phyloP scores from a whole-genome alignment of 2,113 vertebrate genomes.

The Microtus pennsylvanicus region DNA sequence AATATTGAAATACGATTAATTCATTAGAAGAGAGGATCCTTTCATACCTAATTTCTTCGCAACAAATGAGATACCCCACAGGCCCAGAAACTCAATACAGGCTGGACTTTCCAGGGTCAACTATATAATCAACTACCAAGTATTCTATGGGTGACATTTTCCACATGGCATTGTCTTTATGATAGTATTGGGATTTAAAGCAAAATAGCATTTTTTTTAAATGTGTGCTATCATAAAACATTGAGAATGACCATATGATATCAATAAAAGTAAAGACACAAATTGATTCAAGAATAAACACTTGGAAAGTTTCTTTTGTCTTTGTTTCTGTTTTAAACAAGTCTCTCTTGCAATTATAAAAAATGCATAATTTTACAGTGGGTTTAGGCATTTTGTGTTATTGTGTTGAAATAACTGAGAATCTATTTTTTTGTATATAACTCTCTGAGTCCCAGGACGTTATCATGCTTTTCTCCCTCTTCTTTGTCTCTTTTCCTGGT shows the following conservation, averaged over 20 bases:
- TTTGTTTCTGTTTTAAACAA: neutral
- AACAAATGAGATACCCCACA: neutral
- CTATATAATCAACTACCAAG: neutral
- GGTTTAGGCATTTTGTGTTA: neutral
- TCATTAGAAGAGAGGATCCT: neutral
- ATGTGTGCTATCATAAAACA: neutral
- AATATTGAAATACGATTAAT: neutral
- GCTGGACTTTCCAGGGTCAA: neutral
- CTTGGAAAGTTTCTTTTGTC: neutral
- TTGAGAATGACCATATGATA: neutral
- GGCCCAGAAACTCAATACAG: neutral
- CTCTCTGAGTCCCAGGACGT: neutral
- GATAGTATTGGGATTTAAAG: neutral
- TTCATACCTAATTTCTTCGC: neutral
- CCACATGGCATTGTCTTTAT: neutral
- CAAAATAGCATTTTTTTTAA: neutral
- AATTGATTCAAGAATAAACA: neutral
- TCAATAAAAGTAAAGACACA: constrained; percentile 21
- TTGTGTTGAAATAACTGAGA: neutral
- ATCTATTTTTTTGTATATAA: neutral
- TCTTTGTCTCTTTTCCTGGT: neutral
- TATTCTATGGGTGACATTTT: neutral
- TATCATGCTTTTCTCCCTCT: neutral
- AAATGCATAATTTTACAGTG: neutral
- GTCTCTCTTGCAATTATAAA: neutral